These are phyloP conservation scores for Brenthis hecate DNA, from an alignment of 2,888 invertebrate species.

Conservation along the genomic window DNA sequence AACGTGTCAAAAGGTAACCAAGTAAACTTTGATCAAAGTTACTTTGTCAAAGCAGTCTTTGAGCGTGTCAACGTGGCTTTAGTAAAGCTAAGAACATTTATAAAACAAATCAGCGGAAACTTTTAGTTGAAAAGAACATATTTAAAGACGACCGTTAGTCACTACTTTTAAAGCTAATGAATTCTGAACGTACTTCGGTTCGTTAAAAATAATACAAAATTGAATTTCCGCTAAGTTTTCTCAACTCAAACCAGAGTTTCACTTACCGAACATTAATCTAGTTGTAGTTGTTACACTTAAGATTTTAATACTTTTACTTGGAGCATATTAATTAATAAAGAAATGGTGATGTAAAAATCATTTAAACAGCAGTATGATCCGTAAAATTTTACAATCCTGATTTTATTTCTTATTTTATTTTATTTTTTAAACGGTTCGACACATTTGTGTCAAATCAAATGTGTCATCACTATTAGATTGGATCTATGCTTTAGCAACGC, in stretches of 20 bases:
- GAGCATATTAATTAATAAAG: no score
- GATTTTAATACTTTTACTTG: conserved; percentile 5
- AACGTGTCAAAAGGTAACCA: no score
- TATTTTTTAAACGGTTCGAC: no score
- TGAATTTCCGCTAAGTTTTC: conserved; percentile 61
- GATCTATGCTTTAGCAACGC: no score
- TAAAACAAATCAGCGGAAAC: conserved; percentile 33
- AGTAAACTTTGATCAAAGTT: no score
- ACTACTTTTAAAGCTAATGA: conserved; percentile 70
- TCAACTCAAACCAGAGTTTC: conserved; percentile 59
- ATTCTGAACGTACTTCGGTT: conserved; percentile 71
- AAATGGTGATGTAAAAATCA: no score
- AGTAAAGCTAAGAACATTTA: conserved; percentile 17
- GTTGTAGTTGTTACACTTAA: conserved; percentile 53
- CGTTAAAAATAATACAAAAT: conserved; percentile 77
- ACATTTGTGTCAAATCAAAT: no score
- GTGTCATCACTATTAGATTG: no score
- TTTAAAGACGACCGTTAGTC: conserved; percentile 51
- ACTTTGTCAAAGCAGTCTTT: no score
- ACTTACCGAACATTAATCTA: conserved; percentile 77
- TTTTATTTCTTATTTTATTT: no score
- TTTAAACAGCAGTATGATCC: no score
- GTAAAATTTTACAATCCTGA: no score
- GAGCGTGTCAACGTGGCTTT: not conserved
- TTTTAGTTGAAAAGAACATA: conserved; percentile 30